Base-by-base conservation (phyloP, 2,797 vertebrate species). In the Knipowitschia caucasica region DNA sequence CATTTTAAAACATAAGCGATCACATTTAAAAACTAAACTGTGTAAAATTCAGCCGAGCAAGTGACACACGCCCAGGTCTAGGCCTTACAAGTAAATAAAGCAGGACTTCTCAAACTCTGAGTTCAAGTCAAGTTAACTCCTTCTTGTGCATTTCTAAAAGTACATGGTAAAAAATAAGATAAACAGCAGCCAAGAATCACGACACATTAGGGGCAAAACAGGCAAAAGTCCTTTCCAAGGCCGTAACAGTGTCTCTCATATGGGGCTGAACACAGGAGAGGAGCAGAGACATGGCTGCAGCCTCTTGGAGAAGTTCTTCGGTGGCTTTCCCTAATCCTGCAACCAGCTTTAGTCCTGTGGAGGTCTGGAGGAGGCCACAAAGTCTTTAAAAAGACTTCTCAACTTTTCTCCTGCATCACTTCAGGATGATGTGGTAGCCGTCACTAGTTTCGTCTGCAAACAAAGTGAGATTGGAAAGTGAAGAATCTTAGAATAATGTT, bases 351-450 rank as follows among this genome's bases (percentile, higher is more conserved):
- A 69, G 69, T 62, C 74, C 64, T 47, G 23, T 30, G 62, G 68
- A 57, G 53, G 56, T 82, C 43, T 56, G 71, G 62, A 64, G 54
- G 67, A 68, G 65, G 73, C 65, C 52, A 34, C 43, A 25, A 7
- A 54, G 58, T 63, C 34, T 65, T 51, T 64, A 66, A 60, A 52
- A 58, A 56, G 63, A 54, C 43, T 49, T 59, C 30, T 57, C 52
- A 23, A 20, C 42, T 69, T 47, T 59, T 64, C 40, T 59, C 63
- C 44, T 8, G 49, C 35, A 82, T 92, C 94, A 99, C 73, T 98
- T 99, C 65, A 99, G 70, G 86, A 99, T 96, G 84, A 99, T 93
- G 84, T 98, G 95, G 88, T 98, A 98, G 70, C 94, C 93, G 4
- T 98, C 94, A 14, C 74, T 95, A 47, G 90, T 90, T 84, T 99